A percentile compares a stretch with the other conserved stretches of the same genome.
Evolutionary conservation across 2,888 invertebrate species (phyloP).

Genomic region (Thereva nobilitata): DNA sequence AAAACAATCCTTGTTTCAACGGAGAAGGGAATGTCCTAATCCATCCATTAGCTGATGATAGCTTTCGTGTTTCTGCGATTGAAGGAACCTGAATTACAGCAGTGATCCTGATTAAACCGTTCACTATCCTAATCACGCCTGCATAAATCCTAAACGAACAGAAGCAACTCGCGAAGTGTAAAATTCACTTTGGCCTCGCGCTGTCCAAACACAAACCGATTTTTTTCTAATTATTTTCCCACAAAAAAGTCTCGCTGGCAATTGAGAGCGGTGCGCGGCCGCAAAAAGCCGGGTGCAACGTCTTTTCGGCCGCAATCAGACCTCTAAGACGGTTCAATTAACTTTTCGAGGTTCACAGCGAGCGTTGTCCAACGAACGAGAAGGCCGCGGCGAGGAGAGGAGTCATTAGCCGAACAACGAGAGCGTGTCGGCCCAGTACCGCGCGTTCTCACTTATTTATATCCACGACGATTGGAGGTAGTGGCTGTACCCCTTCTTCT

Average conservation of each 20-base stretch:
- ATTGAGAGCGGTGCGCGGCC: background rate
- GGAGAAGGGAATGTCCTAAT: no score
- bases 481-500: background rate
- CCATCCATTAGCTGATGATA: no score
- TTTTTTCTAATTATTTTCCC: background rate
- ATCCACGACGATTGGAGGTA: slow-evolving; percentile 29
- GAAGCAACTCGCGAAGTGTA: no score
- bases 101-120: no score
- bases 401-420: slow-evolving; percentile 39
- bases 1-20: no score
- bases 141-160: no score
- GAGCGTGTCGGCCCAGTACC: slow-evolving; percentile 37
- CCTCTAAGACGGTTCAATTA: slow-evolving; percentile 29
- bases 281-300: slow-evolving; percentile 21
- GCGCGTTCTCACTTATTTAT: slow-evolving; percentile 39
- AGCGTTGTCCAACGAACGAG: background rate
- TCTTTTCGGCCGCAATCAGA: slow-evolving; percentile 17
- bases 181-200: background rate
- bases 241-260: no score
- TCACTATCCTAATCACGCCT: no score
- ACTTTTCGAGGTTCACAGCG: slow-evolving; percentile 26
- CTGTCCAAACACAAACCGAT: background rate
- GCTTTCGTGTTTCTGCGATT: no score
- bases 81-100: no score
- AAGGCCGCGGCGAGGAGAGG: slow-evolving; percentile 31